These are phyloP conservation scores for Orestias chungarensis DNA, from an alignment of 2,797 vertebrate genomes.

Conservation along the genomic window DNA sequence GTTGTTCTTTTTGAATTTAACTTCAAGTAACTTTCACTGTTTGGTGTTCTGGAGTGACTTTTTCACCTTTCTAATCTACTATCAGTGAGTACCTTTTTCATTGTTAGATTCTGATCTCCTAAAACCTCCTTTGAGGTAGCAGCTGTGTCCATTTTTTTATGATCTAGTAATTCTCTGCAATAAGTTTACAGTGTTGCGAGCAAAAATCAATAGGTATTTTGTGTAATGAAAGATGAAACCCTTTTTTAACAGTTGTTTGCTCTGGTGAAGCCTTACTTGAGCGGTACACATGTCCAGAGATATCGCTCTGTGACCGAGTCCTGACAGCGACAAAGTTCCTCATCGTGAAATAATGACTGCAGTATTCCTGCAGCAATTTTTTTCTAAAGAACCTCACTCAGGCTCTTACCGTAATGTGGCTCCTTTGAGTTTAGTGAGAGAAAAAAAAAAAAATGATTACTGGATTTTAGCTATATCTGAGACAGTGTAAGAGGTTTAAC, in stretches of 20 bases:
- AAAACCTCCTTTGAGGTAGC: constrained; percentile 1
- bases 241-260: constrained; percentile 11
- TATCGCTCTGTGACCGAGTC: constrained; percentile 12
- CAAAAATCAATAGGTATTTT: constrained; percentile 25
- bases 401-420: constrained; percentile 36
- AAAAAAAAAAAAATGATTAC: constrained; percentile 58
- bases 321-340: constrained; percentile 17
- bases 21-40: not conserved
- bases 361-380: constrained; percentile 22
- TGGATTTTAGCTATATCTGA: constrained; percentile 62
- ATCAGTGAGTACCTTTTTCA: not conserved
- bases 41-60: not conserved
- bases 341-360: constrained; percentile 7
- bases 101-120: not conserved
- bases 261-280: constrained; percentile 15
- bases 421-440: constrained; percentile 41
- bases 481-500: constrained; percentile 72
- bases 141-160: constrained; percentile 11
- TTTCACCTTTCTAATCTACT: not conserved
- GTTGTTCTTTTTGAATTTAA: not conserved
- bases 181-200: constrained; percentile 32
- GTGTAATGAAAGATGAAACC: constrained; percentile 4
- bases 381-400: constrained; percentile 21
- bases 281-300: constrained; percentile 2
- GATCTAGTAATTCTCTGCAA: constrained; percentile 13